Conservation (phyloP, 2,113 vertebrate species). For the Machaerirhynchus nigripectus region DNA sequence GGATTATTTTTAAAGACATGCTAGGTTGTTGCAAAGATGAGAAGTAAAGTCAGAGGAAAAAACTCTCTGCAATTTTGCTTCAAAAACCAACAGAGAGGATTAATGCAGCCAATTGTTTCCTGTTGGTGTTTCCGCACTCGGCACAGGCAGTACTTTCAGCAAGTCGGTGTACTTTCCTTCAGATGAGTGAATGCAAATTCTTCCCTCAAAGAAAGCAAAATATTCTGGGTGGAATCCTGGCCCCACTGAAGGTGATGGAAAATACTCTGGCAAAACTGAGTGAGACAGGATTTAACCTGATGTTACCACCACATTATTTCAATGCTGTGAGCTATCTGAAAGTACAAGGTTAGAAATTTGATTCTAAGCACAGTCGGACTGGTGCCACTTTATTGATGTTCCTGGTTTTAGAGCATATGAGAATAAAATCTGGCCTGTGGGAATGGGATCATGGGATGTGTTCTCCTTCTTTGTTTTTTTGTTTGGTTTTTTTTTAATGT, state of each 20-base stretch:
- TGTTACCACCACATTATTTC: not conserved
- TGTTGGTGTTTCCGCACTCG: not conserved
- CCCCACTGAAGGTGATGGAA: not conserved
- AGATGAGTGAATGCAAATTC: not conserved
- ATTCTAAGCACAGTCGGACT: not conserved
- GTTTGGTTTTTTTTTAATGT: not conserved
- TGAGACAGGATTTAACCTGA: not conserved
- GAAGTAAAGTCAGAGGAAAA: not conserved
- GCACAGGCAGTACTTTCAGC: not conserved
- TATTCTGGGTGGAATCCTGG: not conserved
- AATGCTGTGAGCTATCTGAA: not conserved
- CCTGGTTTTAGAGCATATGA: not conserved
- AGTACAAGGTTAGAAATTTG: not conserved
- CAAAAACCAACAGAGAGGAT: not conserved
- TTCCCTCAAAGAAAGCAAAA: not conserved
- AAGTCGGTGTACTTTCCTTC: not conserved
- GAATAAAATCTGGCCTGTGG: constrained; percentile 13
- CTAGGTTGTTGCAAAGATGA: not conserved
- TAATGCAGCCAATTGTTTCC: not conserved
- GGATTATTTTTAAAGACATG: not conserved
- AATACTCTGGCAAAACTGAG: not conserved
- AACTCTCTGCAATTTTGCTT: not conserved
- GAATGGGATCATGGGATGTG: not conserved
- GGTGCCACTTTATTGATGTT: constrained; percentile 22
- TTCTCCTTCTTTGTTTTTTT: not conserved